Conservation (phyloP, 2,113 vertebrate genomes). For the Chelonoidis abingdonii region DNA sequence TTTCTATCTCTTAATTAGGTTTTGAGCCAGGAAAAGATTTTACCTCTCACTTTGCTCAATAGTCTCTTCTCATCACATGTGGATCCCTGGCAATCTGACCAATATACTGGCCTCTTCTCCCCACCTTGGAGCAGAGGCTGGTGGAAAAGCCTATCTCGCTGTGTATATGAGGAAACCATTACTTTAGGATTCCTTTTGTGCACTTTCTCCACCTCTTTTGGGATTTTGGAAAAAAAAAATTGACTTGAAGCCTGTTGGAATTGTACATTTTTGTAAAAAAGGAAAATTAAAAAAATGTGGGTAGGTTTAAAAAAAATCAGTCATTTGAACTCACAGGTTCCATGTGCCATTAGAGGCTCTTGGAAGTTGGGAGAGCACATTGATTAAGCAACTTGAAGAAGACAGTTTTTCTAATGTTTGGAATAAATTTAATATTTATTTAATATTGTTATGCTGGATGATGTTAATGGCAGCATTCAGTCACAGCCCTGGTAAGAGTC, state of each 20-base stretch:
- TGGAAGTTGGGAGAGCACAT: background rate
- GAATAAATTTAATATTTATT: constrained; percentile 60
- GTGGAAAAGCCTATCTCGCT: constrained; percentile 4
- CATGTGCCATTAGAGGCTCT: background rate
- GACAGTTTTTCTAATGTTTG: constrained; percentile 28
- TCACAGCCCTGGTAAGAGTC: background rate
- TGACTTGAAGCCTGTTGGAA: background rate
- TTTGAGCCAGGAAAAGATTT: background rate
- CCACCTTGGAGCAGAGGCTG: constrained; percentile 7
- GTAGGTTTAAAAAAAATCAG: background rate
- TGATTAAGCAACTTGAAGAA: constrained; percentile 15
- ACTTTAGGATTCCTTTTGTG: background rate
- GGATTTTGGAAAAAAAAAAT: background rate
- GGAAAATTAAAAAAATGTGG: background rate
- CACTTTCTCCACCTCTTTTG: background rate
- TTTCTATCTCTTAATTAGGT: background rate
- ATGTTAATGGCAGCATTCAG: background rate
- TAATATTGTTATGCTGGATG: background rate
- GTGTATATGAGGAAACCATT: background rate
- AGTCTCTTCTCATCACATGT: constrained; percentile 8
- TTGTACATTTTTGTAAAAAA: background rate
- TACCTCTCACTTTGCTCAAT: background rate
- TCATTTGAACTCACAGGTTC: background rate
- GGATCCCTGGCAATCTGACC: background rate
- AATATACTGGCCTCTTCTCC: background rate